phyloP scores from a whole-genome alignment of 2,113 vertebrate genomes.

The Heliornis fulica region DNA sequence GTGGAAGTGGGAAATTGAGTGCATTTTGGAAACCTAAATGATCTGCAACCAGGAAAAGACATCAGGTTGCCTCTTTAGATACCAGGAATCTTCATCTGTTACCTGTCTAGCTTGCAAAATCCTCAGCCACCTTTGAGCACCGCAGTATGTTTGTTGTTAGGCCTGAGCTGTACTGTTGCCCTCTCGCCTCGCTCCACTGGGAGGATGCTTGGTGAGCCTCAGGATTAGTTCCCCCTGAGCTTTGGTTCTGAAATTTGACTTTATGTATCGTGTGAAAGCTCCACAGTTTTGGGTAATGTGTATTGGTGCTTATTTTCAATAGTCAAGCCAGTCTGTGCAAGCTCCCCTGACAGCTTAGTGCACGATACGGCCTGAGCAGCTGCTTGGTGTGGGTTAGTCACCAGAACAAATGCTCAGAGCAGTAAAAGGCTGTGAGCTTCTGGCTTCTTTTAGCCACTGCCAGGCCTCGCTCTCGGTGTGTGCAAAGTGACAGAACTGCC shows the following conservation, averaged over 20 bases:
- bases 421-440: neutral
- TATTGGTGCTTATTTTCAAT: neutral
- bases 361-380: neutral
- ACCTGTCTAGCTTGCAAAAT: neutral
- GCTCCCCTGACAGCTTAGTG: neutral
- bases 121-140: accelerated
- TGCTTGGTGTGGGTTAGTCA: neutral
- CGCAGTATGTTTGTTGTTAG: neutral
- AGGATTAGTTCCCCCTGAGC: neutral
- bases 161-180: neutral
- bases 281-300: neutral
- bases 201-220: neutral
- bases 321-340: neutral
- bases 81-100: neutral
- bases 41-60: neutral
- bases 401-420: neutral
- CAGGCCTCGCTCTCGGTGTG: neutral
- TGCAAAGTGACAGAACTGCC: neutral
- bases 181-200: neutral
- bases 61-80: neutral
- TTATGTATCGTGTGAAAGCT: neutral
- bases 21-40: neutral
- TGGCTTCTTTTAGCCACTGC: neutral
- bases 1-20: neutral
- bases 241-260: neutral